Evolutionary conservation across 2,888 invertebrate species (phyloP).

Genomic region (Cephus pygmeus): DNA sequence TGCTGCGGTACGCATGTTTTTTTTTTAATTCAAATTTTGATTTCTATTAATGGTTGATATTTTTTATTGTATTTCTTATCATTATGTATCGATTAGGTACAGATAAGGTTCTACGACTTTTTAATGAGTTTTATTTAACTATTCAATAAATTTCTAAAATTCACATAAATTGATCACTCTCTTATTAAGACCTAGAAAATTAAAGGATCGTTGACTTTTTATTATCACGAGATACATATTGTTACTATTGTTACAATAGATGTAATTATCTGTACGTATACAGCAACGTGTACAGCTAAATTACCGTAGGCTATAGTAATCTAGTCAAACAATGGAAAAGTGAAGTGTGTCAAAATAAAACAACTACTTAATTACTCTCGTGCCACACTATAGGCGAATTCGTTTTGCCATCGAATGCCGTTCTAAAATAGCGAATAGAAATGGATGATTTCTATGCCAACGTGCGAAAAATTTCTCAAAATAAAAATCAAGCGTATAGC

Average conservation of each 20-base stretch:
- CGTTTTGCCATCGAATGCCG: background rate
- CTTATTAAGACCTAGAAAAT: background rate
- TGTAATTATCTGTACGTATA: background rate
- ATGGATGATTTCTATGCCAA: background rate
- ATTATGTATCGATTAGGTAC: background rate
- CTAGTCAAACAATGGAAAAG: background rate
- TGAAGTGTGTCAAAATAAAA: background rate
- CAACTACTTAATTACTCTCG: background rate
- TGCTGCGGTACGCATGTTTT: background rate
- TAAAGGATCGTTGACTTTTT: background rate
- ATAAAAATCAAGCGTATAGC: background rate
- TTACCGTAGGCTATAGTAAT: background rate
- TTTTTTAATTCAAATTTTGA: background rate
- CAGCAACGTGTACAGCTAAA: background rate
- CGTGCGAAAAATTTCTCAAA: background rate
- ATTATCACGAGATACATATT: background rate
- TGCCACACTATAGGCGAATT: background rate
- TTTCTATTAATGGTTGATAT: background rate
- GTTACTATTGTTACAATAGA: background rate
- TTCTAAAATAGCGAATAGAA: background rate
- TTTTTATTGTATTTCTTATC: background rate
- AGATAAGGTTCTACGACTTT: background rate
- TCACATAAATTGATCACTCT: background rate
- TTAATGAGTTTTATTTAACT: background rate
- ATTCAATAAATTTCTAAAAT: background rate